Conservation (phyloP, 2,888 invertebrate genomes). For the Diadegma fenestrale region DNA sequence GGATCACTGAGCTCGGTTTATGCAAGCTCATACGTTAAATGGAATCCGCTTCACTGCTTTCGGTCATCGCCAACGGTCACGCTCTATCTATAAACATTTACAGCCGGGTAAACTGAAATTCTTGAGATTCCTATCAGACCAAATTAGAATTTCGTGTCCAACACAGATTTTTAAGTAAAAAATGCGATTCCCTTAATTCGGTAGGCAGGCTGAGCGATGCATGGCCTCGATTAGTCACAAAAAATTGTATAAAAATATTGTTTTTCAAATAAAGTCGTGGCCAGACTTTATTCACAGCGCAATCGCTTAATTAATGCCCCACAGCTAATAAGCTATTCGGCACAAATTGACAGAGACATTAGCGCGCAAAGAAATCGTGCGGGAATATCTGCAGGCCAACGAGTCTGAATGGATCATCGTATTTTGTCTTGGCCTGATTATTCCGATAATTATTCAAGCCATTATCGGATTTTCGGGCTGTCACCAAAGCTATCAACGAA, state of each 20-base stretch:
- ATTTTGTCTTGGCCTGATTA: conserved; percentile 73
- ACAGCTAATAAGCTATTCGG: too few species aligned
- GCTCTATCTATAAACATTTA: background rate
- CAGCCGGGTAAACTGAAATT: background rate
- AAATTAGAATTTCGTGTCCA: background rate
- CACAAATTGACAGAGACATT: conserved; percentile 4
- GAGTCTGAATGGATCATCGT: conserved; percentile 72
- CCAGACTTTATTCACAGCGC: too few species aligned
- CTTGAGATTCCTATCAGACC: background rate
- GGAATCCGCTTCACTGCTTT: conserved; percentile 56
- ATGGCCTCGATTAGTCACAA: too few species aligned
- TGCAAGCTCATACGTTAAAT: conserved; percentile 67
- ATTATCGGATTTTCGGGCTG: conserved; percentile 68
- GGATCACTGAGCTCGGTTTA: conserved; percentile 78
- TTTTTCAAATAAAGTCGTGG: too few species aligned
- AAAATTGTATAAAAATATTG: too few species aligned
- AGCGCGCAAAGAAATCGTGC: conserved; percentile 1
- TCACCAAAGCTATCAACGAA: conserved; percentile 38
- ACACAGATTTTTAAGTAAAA: too few species aligned
- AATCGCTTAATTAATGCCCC: too few species aligned
- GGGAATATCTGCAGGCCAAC: conserved; percentile 64
- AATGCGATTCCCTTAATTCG: too few species aligned
- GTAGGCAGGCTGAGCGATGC: too few species aligned
- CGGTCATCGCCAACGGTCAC: conserved; percentile 20
- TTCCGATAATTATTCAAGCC: conserved; percentile 78